Conservation (phyloP, 2,888 invertebrate species). For the Sphaerophoria taeniata region DNA sequence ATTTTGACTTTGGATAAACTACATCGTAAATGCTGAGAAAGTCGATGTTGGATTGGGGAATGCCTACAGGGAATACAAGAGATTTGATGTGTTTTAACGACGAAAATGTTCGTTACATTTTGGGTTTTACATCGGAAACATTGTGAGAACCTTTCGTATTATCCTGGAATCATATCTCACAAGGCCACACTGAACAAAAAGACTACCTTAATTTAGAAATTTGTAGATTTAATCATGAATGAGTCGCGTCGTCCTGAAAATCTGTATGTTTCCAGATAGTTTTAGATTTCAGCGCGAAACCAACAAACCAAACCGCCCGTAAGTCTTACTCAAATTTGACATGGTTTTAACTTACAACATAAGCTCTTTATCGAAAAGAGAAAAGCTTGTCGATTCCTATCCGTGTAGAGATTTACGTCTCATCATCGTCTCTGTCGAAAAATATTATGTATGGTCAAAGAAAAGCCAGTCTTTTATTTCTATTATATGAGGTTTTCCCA, state of each 20-base stretch:
- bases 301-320: too few relatives aligned
- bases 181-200: slow-evolving; percentile 6
- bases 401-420: slow-evolving; percentile 29
- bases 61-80: slow-evolving; percentile 44
- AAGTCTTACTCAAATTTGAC: too few relatives aligned
- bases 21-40: slow-evolving; percentile 1
- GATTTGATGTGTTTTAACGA: slow-evolving; percentile 47
- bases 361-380: not conserved
- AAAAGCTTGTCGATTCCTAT: not conserved
- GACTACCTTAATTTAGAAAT: not conserved
- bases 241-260: too few relatives aligned
- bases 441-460: slow-evolving; percentile 30
- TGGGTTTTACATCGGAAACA: slow-evolving; percentile 20
- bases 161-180: not conserved
- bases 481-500: not conserved
- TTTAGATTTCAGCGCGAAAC: too few relatives aligned
- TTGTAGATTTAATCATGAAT: too few relatives aligned
- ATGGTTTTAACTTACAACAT: too few relatives aligned
- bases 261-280: too few relatives aligned
- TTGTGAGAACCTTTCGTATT: not conserved
- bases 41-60: slow-evolving; percentile 9
- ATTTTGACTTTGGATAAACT: slow-evolving; percentile 37
- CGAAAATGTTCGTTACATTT: slow-evolving; percentile 42
- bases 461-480: slow-evolving; percentile 23
- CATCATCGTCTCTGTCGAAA: slow-evolving; percentile 25